A percentile compares a stretch with the other conserved stretches of the same genome.
Evolutionary conservation across 2,797 vertebrate genomes (phyloP).

Genomic region (Anabas testudineus): DNA sequence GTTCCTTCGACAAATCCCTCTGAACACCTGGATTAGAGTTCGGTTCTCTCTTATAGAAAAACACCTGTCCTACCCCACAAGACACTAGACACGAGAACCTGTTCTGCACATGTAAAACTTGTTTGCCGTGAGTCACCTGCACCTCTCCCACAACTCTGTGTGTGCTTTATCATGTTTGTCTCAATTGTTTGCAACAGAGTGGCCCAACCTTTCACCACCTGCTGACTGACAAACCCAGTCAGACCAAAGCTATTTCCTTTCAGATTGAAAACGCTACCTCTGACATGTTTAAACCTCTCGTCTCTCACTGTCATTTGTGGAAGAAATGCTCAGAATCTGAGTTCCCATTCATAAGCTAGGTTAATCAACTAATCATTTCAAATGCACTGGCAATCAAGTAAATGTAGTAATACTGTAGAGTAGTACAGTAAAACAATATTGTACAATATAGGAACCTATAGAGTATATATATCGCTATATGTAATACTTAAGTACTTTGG

Average conservation of each 20-base stretch:
- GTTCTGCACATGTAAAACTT: conserved; percentile 68
- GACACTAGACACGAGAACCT: conserved; percentile 63
- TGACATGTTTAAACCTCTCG: neutral
- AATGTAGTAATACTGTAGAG: no score
- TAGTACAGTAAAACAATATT: neutral
- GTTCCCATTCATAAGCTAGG: neutral
- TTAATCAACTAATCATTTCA: neutral
- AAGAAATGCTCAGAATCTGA: neutral
- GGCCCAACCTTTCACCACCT: conserved; percentile 48
- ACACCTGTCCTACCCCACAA: conserved; percentile 57
- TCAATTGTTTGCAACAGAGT: conserved; percentile 59
- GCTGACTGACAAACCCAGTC: conserved; percentile 27
- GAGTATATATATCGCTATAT: no score
- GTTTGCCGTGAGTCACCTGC: conserved; percentile 76
- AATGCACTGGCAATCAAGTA: no score
- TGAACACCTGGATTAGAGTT: conserved; percentile 22
- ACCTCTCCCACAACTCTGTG: conserved; percentile 67
- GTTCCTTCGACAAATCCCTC: neutral
- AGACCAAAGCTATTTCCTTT: neutral
- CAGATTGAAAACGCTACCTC: neutral
- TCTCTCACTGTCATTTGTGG: neutral
- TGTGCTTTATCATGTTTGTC: conserved; percentile 53
- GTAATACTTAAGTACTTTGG: neutral
- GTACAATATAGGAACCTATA: no score
- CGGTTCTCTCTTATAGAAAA: neutral